phyloP scores from a whole-genome alignment of 2,888 invertebrate genomes.

The Gibbula magus region DNA sequence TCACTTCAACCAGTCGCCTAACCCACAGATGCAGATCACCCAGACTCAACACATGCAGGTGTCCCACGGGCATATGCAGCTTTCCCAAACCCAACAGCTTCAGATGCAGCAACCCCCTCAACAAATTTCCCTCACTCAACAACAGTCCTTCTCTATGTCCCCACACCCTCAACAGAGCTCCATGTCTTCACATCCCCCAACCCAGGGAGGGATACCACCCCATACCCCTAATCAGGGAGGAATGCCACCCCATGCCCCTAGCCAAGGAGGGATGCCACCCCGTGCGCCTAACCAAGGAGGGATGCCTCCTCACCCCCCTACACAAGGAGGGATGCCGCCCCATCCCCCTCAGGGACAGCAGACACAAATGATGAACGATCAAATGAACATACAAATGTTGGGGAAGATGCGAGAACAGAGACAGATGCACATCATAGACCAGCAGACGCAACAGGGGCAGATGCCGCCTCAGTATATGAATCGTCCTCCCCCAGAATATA shows the following conservation, averaged over 20 bases:
- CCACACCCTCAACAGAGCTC: conserved; percentile 34
- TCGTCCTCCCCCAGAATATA: conserved; percentile 91
- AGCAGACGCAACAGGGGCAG: conserved; percentile 36
- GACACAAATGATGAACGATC: conserved; percentile 52
- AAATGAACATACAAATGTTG: conserved; percentile 51
- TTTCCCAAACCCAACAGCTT: conserved; percentile 70
- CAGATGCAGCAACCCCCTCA: conserved; percentile 78
- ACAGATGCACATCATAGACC: conserved; percentile 35
- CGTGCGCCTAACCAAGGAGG: no score
- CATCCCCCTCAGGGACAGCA: conserved; percentile 45
- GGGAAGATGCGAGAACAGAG: conserved; percentile 54
- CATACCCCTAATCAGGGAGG: no score
- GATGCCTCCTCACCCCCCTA: no score
- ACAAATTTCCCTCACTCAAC: conserved; percentile 64
- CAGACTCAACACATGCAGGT: conserved; percentile 84
- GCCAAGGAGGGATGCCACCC: no score
- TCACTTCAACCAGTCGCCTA: conserved; percentile 91
- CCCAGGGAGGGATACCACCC: no score
- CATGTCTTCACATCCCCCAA: no score
- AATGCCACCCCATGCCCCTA: no score
- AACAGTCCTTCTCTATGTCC: conserved; percentile 52
- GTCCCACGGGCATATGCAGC: conserved; percentile 66
- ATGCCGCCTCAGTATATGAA: conserved; percentile 63
- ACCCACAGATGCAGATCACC: conserved; percentile 84
- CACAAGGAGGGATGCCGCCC: not conserved